Evolutionary conservation across 2,797 vertebrate species (phyloP), one percentile per base, ranked within the genome.

Genomic region (Pyrocephalus nanus): DNA sequence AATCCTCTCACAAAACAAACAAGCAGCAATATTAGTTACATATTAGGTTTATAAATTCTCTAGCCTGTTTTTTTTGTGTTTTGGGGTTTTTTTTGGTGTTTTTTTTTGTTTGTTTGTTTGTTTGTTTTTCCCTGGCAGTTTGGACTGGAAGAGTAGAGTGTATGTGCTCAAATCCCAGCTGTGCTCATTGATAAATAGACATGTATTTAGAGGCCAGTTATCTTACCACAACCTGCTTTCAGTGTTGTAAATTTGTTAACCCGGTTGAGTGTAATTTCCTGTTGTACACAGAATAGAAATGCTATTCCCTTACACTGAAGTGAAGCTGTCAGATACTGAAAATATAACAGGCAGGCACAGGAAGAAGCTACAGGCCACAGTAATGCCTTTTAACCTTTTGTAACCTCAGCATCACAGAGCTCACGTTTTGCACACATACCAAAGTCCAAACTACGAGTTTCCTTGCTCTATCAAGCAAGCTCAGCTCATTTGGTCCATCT

Each of bases 211-310:
- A 48, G 11, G 29, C 14, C 32, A 53, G 20, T 27, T 45, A 72
- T 23, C 8, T 32, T 23, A 48, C 20, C 29, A 17, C 6, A 53
- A 38, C 0, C 22, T 43, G 25, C 14, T 92, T 76, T 67, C 73
- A 75, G 53, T 34, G 15, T 9, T 32, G 30, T 21, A 6, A 3
- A 20, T n/a, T 51, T 61, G 27, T 70, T 38, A 75, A 40, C 1
- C 3, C 36, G 62, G 13, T 5, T 34, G n/a, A 32, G 48, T 3
- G 8, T 19, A 6, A 58, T n/a, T 73, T 75, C 25, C 38, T 7
- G 11, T 21, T n/a, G 17, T 9, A 54, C 54, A 25, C 0, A 0
- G 34, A 22, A 22, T 6, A 43, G 30, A 71, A 67, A 29, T 15
- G 7, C 30, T 20, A 4, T 21, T 51, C n/a, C 9, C 18, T 9